Evolutionary conservation across 2,113 vertebrate genomes (phyloP).

Genomic region (Aplodontia rufa): DNA sequence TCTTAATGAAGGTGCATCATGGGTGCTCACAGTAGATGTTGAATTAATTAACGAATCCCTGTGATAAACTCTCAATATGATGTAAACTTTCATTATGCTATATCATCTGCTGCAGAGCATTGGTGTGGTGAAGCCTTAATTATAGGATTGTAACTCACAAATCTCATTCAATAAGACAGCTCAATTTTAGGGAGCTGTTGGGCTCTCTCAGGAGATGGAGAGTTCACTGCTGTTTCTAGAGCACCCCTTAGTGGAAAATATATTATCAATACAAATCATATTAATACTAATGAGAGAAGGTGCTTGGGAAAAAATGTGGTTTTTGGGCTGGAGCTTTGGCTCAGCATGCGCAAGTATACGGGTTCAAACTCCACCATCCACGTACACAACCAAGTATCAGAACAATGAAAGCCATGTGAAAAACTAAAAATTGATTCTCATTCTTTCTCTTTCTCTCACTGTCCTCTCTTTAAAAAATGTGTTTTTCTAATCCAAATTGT

Average conservation of each 20-base stretch:
- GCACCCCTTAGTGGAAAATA: background rate
- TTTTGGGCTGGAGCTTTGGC: too few species aligned
- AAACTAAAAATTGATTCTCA: too few species aligned
- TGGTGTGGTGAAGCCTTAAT: background rate
- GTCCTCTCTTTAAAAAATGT: too few species aligned
- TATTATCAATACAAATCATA: background rate
- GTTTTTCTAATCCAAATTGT: slow-evolving; percentile 30
- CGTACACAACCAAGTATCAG: too few species aligned
- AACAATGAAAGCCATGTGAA: too few species aligned
- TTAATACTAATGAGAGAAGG: slow-evolving; percentile 6
- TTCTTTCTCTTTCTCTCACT: too few species aligned
- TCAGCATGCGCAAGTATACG: too few species aligned
- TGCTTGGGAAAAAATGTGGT: background rate
- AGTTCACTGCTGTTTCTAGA: slow-evolving; percentile 25
- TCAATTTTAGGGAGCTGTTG: slow-evolving; percentile 16
- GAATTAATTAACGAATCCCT: background rate
- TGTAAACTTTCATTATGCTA: background rate
- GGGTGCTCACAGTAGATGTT: background rate
- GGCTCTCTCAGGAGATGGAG: background rate
- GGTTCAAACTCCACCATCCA: too few species aligned
- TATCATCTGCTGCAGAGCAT: background rate
- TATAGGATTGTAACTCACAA: background rate
- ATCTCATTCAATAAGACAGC: background rate
- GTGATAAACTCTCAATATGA: background rate
- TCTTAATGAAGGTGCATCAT: background rate